Conservation (phyloP, 2,797 vertebrate genomes). For the Heterohyrax brucei region DNA sequence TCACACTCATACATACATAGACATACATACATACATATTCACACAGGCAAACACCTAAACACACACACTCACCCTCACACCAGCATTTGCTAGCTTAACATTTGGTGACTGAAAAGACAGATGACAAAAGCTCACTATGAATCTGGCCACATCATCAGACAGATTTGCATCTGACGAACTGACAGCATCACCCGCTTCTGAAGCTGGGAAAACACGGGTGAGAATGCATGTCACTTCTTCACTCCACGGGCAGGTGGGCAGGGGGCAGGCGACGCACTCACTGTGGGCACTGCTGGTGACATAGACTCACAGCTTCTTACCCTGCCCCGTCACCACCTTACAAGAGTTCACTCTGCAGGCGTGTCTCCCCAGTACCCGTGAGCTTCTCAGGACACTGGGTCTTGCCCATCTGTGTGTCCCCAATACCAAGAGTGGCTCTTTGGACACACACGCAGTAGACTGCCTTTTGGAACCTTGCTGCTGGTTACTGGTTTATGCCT, state of each 20-base stretch:
- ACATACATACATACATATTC: too few species aligned
- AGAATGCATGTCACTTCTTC: background rate
- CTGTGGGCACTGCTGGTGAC: rapidly evolving
- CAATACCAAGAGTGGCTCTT: rapidly evolving
- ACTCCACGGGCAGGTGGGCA: rapidly evolving
- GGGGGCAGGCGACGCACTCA: background rate
- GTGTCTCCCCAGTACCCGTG: background rate
- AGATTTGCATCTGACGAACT: background rate
- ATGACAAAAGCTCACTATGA: background rate
- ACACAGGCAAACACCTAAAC: background rate
- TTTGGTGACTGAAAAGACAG: background rate
- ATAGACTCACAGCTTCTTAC: background rate
- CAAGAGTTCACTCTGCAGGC: background rate
- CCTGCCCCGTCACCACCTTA: background rate
- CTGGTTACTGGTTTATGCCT: too few species aligned
- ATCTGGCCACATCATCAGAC: background rate
- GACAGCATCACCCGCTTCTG: background rate
- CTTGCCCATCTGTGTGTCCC: background rate
- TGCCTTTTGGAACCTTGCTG: background rate
- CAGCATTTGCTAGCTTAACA: background rate
- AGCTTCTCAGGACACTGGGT: background rate
- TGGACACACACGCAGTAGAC: background rate
- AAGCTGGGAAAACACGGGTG: background rate
- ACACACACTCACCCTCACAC: background rate
- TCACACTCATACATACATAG: background rate